Conservation (phyloP, 2,888 invertebrate genomes). For the Penaeus monodon region DNA sequence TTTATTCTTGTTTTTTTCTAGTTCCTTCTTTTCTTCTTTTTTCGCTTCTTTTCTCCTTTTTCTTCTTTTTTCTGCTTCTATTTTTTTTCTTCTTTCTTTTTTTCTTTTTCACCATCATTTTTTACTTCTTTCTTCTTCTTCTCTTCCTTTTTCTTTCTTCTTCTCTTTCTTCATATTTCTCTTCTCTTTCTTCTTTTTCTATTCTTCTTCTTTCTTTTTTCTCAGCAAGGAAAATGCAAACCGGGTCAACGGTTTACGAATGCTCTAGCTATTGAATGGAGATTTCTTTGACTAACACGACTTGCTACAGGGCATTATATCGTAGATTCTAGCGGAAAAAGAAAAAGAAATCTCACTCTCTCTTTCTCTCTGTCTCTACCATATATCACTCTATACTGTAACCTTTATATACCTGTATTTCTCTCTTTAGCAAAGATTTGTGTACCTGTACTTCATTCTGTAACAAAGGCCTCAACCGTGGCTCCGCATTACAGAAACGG, state of each 20-base stretch:
- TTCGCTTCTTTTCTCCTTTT: slow-evolving; percentile 10
- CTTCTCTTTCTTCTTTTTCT: background rate
- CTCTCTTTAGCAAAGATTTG: no score
- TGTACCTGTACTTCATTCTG: no score
- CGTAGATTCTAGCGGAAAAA: no score
- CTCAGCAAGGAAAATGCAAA: background rate
- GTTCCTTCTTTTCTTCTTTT: background rate
- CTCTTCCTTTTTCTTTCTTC: background rate
- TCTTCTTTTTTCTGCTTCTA: background rate
- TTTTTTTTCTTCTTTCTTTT: background rate
- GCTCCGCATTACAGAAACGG: no score
- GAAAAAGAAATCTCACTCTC: background rate
- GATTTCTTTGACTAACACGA: no score
- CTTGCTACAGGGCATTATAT: no score
- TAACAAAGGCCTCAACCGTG: no score
- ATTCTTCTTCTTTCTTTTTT: background rate
- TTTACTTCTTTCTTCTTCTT: background rate
- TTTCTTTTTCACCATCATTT: background rate
- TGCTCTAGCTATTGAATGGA: no score
- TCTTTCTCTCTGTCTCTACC: background rate
- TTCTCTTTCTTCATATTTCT: background rate
- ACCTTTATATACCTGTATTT: no score
- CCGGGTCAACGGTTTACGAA: background rate
- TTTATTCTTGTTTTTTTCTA: no score
- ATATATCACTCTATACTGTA: background rate